A percentile compares a stretch with the other conserved stretches of the same genome.
These are phyloP conservation scores for Perca schrenkii DNA, from an alignment of 2,113 vertebrate genomes.

Conservation along the genomic window DNA sequence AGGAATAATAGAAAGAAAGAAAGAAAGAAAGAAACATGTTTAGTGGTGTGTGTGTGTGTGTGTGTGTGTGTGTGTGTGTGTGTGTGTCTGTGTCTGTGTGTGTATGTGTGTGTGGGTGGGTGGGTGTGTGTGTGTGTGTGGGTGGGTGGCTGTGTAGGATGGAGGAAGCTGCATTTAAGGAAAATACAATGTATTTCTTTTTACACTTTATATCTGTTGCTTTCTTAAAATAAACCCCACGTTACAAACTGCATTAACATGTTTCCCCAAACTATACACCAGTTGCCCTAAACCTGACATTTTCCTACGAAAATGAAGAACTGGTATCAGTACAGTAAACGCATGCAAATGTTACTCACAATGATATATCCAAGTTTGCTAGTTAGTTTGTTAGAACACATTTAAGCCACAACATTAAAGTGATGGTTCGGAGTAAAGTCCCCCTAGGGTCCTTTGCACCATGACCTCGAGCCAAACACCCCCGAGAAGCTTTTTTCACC, in stretches of 20 bases:
- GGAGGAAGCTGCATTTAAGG: background rate
- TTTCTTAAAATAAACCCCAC: background rate
- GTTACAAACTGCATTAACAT: background rate
- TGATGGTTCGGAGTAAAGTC: no score
- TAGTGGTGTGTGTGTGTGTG: background rate
- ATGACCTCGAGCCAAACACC: no score
- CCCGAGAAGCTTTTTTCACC: no score
- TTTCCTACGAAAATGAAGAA: background rate
- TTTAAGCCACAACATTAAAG: no score
- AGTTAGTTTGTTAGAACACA: background rate
- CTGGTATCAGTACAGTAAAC: background rate
- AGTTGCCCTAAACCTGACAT: background rate
- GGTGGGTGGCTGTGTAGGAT: no score
- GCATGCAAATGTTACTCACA: background rate
- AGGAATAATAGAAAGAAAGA: background rate
- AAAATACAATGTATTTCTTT: background rate
- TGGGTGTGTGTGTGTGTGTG: no score
- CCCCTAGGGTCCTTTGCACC: no score
- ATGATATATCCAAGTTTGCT: background rate
- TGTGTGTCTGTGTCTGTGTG: no score
- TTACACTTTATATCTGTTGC: background rate
- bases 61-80: background rate
- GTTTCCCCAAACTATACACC: background rate
- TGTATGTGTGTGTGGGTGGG: no score
- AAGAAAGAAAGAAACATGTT: background rate